phyloP scores from a whole-genome alignment of 2,113 vertebrate genomes.

The Fregetta grallaria region DNA sequence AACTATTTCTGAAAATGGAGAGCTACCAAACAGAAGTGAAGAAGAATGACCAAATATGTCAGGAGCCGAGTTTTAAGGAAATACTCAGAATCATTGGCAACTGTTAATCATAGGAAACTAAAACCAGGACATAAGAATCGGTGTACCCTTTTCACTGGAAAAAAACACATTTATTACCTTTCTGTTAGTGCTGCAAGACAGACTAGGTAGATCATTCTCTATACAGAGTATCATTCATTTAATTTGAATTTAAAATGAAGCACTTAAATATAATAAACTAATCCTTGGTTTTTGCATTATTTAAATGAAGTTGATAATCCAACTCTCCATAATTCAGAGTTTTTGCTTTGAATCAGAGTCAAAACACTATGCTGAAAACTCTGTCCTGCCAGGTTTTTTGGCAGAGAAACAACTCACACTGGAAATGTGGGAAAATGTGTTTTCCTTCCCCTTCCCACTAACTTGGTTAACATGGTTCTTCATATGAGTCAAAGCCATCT shows the following conservation, averaged over 20 bases:
- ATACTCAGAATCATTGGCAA: background rate
- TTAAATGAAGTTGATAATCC: background rate
- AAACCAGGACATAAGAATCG: background rate
- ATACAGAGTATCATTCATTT: background rate
- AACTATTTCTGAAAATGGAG: background rate
- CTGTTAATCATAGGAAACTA: background rate
- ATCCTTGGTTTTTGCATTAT: background rate
- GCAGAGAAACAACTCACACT: background rate
- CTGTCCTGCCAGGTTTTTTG: background rate
- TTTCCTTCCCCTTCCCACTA: background rate
- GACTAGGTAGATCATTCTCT: background rate
- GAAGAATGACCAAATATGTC: background rate
- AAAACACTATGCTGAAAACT: constrained; percentile 1
- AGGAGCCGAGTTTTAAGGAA: background rate
- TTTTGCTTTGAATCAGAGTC: constrained; percentile 8
- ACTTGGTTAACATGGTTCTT: background rate
- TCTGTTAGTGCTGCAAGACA: background rate
- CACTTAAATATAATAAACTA: background rate
- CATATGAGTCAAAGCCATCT: background rate
- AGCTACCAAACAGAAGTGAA: background rate
- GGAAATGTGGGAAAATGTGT: background rate
- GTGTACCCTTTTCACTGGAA: background rate
- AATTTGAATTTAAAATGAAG: background rate
- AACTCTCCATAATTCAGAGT: background rate
- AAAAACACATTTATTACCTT: background rate